Conservation (phyloP, 2,113 vertebrate species). For the Thalassoma bifasciatum region DNA sequence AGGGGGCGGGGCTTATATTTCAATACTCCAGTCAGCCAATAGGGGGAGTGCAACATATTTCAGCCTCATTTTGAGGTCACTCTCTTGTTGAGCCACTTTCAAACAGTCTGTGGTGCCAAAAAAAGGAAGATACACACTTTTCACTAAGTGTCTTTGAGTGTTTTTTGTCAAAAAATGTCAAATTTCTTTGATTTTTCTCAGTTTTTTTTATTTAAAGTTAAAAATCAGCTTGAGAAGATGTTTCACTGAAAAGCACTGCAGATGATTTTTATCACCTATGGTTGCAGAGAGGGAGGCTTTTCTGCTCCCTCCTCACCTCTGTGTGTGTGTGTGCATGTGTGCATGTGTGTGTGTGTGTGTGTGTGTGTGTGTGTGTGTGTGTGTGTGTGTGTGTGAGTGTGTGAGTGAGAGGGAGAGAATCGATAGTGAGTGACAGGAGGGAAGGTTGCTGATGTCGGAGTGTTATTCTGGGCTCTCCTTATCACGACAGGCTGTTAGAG, state of each 20-base stretch:
- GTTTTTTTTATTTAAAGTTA: no score
- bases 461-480: constrained; percentile 77
- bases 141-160: no score
- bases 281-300: constrained; percentile 1
- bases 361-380: constrained; percentile 27
- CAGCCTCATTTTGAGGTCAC: background rate
- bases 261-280: background rate
- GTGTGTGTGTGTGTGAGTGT: constrained; percentile 16
- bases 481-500: constrained; percentile 71
- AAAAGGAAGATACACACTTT: no score
- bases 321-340: background rate
- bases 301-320: constrained; percentile 37
- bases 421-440: constrained; percentile 73
- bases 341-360: constrained; percentile 1
- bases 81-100: no score
- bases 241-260: background rate
- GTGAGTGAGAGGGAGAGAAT: constrained; percentile 26
- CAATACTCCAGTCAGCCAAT: no score
- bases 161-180: no score
- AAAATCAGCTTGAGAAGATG: background rate
- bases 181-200: no score
- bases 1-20: no score
- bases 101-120: no score
- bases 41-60: no score
- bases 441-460: constrained; percentile 72